phyloP scores from a whole-genome alignment of 2,113 vertebrate species.

The Lepidothrix coronata region DNA sequence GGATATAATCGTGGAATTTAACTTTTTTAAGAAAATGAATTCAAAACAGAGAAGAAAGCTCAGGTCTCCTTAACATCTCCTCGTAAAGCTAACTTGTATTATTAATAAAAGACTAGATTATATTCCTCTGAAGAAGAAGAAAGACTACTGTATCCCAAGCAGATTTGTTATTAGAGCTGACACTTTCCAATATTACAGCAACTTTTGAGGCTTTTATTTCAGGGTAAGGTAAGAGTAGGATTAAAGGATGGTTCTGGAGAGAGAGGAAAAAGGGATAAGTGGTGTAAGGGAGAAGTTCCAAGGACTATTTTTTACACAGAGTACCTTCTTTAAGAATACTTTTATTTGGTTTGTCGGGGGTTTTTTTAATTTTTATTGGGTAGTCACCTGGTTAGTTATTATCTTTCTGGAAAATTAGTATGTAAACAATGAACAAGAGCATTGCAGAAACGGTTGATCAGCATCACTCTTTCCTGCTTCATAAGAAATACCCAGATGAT shows the following conservation, averaged over 20 bases:
- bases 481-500: background rate
- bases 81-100: background rate
- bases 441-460: background rate
- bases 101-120: slow-evolving; percentile 7
- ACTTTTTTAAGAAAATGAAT: background rate
- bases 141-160: background rate
- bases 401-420: background rate
- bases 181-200: background rate
- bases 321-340: background rate
- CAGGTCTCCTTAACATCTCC: background rate
- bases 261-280: background rate
- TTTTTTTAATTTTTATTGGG: background rate
- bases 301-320: background rate
- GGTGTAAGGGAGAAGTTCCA: background rate
- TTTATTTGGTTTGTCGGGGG: accelerated
- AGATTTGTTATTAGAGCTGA: background rate
- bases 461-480: background rate
- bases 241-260: background rate
- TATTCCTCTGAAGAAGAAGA: background rate
- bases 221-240: background rate
- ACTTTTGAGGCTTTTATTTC: background rate
- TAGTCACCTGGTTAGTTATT: background rate
- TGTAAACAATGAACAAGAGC: background rate
- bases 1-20: background rate
- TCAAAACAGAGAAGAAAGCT: background rate